Base-by-base conservation (phyloP, 2,888 invertebrate genomes). In the Tryphoninae sp. region DNA sequence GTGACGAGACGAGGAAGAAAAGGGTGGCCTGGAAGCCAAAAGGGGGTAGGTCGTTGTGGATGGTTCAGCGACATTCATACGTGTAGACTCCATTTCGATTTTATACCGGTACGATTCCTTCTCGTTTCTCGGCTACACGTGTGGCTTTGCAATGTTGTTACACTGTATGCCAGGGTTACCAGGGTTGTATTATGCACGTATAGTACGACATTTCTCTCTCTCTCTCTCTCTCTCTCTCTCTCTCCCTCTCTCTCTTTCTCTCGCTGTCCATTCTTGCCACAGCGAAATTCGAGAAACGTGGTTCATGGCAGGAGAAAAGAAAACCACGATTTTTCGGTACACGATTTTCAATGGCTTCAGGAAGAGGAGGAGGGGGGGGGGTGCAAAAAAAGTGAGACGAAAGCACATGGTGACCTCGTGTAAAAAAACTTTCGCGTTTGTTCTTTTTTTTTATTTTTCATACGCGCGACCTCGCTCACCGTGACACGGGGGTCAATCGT, bases 321-420 rank as follows among this genome's bases (percentile, higher is more conserved):
- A 13, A 45, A 2, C 45, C 65, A 61, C 65, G 78, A 74, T 78
- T 71, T 65, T 69, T 74, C 61, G 74, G 74, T 78, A 49, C 81
- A 71, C 59, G 74, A 81, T 78, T 81, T 74, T 81, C 81, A 78
- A 81, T 78, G 69, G 74, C 59, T 78, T 71, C 53, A 33, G 45
- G 45, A 58, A 61, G 71, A 78, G 61, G 33, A 6, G 2, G 26
- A 6, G 3, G 26, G 6, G 26, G 4, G 7, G 3, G 2, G 26
- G 26, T 78, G 71, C 71, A 61, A 2, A 13, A 45, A 61, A 77
- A 69, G 49, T 19, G 65, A 71, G 49, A 45, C 45, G 16, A 8
- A 8, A 23, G 16, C 51, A 16, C 9, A 9, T 4, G 22, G 49
- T 67, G n/a, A 7, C 65, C 49, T 49, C 65, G 49, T 7, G 49